These are phyloP conservation scores for Andrena chrysosceles DNA, from an alignment of 2,888 invertebrate species.

Conservation along the genomic window DNA sequence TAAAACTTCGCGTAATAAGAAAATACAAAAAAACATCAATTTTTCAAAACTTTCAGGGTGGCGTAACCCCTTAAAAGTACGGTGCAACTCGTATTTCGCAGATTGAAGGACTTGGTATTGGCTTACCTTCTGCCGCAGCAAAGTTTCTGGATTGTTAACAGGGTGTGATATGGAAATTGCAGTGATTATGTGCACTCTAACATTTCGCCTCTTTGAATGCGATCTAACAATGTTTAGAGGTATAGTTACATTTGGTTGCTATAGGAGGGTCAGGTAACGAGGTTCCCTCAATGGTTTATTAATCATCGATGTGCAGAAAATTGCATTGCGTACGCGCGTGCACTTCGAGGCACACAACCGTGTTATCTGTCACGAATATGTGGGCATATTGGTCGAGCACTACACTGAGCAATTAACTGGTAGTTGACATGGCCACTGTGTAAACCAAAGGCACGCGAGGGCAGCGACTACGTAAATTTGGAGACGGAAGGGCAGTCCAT, in stretches of 20 bases:
- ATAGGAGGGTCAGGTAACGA: background rate
- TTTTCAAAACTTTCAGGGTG: no score
- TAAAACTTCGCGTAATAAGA: no score
- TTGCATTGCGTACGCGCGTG: background rate
- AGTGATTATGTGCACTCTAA: background rate
- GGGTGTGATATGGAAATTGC: no score
- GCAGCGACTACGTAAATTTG: slow-evolving; percentile 18
- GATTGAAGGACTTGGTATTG: no score
- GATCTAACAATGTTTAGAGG: background rate
- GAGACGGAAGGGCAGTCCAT: background rate
- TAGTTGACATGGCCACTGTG: slow-evolving; percentile 43
- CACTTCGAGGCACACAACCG: slow-evolving; percentile 13
- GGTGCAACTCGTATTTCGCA: no score
- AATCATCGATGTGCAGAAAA: slow-evolving; percentile 8
- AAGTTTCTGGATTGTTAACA: no score
- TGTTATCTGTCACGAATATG: slow-evolving; percentile 29
- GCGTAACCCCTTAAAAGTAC: no score
- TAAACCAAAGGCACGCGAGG: slow-evolving; percentile 28
- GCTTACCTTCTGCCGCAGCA: no score
- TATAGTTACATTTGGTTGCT: background rate
- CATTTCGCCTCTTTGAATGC: background rate
- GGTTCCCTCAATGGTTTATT: slow-evolving; percentile 10
- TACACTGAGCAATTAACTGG: slow-evolving; percentile 36
- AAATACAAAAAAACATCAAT: no score
- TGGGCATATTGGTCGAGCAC: slow-evolving; percentile 51